phyloP scores from a whole-genome alignment of 2,113 vertebrate species.

The Globicephala melas region DNA sequence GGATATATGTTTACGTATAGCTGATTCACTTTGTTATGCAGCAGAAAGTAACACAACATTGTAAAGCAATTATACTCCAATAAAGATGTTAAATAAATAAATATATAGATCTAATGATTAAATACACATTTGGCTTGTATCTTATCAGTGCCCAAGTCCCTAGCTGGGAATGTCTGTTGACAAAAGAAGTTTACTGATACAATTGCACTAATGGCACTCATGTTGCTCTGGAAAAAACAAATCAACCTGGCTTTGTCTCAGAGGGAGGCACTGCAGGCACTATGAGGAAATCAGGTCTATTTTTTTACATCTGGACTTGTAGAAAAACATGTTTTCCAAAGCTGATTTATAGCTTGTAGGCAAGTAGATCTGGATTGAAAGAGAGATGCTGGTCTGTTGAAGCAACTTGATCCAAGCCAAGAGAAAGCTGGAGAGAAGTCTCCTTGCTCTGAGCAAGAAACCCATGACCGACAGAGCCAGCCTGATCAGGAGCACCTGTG shows the following conservation, averaged over 20 bases:
- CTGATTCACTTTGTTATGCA: no score
- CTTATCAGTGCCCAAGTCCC: not conserved
- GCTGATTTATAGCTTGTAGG: not conserved
- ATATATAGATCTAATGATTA: slow-evolving; percentile 26
- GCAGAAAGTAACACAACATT: no score
- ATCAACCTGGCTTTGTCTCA: not conserved
- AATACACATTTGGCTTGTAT: slow-evolving; percentile 33
- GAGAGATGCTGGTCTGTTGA: not conserved
- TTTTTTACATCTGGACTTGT: not conserved
- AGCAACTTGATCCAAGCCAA: not conserved
- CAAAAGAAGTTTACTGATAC: not conserved
- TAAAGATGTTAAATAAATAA: no score
- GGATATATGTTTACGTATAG: no score
- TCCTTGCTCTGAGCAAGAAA: not conserved
- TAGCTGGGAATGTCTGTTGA: not conserved
- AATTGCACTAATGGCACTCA: not conserved
- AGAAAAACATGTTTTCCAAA: not conserved
- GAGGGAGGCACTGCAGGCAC: not conserved
- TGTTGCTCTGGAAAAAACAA: not conserved
- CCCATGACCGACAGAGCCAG: not conserved
- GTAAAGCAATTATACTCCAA: no score
- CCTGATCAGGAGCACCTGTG: not conserved
- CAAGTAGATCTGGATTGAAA: no score
- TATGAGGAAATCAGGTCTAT: not conserved
- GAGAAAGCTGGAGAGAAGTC: not conserved